Conservation (phyloP, 1,140 invertebrate species). For the Aphelenchoides fujianensis region DNA sequence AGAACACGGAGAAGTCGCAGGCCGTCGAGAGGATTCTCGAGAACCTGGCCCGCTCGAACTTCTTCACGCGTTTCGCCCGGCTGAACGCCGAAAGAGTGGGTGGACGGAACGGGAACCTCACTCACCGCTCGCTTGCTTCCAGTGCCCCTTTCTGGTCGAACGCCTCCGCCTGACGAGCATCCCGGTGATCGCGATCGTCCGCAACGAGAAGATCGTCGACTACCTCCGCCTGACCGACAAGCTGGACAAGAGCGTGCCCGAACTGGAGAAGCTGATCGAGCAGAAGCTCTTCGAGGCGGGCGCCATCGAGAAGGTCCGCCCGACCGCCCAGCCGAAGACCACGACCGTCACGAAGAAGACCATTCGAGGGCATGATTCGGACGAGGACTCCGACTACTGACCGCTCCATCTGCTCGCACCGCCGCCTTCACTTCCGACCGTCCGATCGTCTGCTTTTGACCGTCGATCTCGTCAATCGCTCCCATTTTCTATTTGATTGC, state of each 20-base stretch:
- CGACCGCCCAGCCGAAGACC: neutral
- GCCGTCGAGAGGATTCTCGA: conserved; percentile 23
- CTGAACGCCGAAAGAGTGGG: conserved; percentile 22
- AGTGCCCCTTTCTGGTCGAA: conserved; percentile 27
- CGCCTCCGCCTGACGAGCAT: conserved; percentile 22
- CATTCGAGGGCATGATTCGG: neutral
- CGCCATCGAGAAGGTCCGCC: conserved; percentile 7
- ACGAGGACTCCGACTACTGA: conserved; percentile 4
- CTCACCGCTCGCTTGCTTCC: neutral
- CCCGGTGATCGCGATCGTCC: conserved; percentile 24
- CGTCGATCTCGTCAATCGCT: no score
- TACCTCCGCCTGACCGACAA: conserved; percentile 26
- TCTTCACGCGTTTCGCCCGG: conserved; percentile 23
- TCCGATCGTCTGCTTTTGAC: no score
- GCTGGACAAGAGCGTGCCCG: conserved; percentile 5
- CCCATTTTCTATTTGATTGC: no score
- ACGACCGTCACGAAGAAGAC: neutral
- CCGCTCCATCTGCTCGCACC: no score
- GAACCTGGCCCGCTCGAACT: conserved; percentile 22
- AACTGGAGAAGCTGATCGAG: conserved; percentile 17
- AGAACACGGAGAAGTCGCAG: conserved; percentile 7
- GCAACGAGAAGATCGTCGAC: conserved; percentile 22
- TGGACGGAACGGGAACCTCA: neutral
- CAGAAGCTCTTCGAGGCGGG: conserved; percentile 12
- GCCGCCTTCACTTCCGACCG: no score